Conservation (phyloP, 2,888 invertebrate genomes). For the Crematogaster levior region DNA sequence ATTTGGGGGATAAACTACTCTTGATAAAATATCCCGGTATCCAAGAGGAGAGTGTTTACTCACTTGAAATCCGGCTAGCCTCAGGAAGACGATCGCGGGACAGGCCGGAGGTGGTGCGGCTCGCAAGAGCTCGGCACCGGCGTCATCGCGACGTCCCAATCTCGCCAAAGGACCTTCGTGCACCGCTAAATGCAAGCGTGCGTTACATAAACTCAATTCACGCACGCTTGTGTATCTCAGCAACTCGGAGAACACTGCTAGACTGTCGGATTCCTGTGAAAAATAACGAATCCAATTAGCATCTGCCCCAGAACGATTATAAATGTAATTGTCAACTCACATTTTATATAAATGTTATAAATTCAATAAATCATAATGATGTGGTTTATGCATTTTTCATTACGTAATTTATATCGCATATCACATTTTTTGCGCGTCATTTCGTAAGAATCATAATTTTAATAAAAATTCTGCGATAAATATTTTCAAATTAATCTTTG, state of each 20-base stretch:
- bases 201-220: constrained; percentile 87
- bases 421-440: no score
- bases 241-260: constrained; percentile 86
- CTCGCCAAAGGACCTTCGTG: constrained; percentile 84
- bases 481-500: no score
- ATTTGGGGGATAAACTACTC: not conserved
- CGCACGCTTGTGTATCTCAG: constrained; percentile 86
- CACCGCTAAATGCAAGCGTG: constrained; percentile 86
- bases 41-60: constrained; percentile 63
- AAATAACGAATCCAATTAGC: not conserved
- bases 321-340: not conserved
- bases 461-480: no score
- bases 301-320: not conserved
- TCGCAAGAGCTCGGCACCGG: constrained; percentile 83
- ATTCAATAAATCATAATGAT: no score
- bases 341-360: no score
- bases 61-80: constrained; percentile 86
- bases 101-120: constrained; percentile 85
- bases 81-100: constrained; percentile 86
- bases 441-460: no score
- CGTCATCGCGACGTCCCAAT: constrained; percentile 84
- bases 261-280: constrained; percentile 85
- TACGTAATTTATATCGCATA: no score
- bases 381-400: no score
- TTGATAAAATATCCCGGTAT: not conserved